These are phyloP conservation scores for Podarcis muralis DNA, from an alignment of 2,113 vertebrate genomes.

Conservation along the genomic window DNA sequence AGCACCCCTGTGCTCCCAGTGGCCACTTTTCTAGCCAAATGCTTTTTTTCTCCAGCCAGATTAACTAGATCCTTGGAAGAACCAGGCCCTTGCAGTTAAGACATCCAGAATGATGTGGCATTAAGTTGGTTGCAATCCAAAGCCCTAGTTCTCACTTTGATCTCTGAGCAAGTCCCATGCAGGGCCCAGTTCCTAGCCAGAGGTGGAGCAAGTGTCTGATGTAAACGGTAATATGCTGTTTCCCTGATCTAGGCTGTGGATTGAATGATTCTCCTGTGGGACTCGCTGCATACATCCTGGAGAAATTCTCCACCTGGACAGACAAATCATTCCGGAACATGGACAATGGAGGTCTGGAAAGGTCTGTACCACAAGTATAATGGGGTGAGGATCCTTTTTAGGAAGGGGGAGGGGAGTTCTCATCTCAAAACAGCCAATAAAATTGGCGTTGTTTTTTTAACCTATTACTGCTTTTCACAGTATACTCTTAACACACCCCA, in stretches of 20 bases:
- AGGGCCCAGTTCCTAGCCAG: not conserved
- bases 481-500: not conserved
- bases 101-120: not conserved
- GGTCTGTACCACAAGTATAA: conserved; percentile 59
- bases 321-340: conserved; percentile 72
- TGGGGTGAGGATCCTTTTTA: not conserved
- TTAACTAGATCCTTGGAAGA: not conserved
- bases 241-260: conserved; percentile 77
- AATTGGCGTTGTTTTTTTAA: not conserved
- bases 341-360: conserved; percentile 84
- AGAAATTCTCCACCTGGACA: conserved; percentile 89
- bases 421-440: not conserved
- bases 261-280: conserved; percentile 87
- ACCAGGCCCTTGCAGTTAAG: not conserved
- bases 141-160: not conserved
- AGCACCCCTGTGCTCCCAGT: not conserved
- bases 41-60: not conserved
- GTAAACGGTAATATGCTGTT: not conserved
- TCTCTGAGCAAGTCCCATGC: not conserved
- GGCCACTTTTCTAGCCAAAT: not conserved
- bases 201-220: not conserved
- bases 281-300: conserved; percentile 87
- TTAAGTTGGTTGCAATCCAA: not conserved
- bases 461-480: not conserved
- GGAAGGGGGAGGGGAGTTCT: not conserved